Conservation (phyloP, 64 coral and sea anemone genomes). For the Anthopleura sola region DNA sequence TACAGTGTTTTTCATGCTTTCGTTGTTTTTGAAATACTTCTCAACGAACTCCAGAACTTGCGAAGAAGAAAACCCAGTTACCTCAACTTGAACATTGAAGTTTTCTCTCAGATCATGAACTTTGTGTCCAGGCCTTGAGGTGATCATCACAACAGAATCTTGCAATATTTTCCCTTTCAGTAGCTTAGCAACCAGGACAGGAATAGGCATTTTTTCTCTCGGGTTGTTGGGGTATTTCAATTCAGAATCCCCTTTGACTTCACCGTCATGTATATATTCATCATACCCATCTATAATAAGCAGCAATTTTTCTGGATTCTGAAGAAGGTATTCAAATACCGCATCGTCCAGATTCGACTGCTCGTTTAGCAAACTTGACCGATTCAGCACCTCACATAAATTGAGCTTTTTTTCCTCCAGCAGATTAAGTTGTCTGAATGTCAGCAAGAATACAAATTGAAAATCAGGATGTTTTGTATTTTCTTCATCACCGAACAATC, state of each 20-base stretch:
- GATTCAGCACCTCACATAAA: conserved; percentile 11
- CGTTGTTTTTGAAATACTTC: conserved; percentile 24
- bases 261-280: neutral
- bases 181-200: conserved; percentile 17
- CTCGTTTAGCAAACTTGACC: conserved; percentile 3
- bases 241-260: neutral
- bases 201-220: conserved; percentile 2
- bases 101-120: neutral
- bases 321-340: neutral
- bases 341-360: neutral
- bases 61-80: conserved; percentile 27
- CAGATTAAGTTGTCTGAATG: conserved; percentile 25
- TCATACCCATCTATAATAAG: conserved; percentile 38
- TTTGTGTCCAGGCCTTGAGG: conserved; percentile 10
- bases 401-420: neutral
- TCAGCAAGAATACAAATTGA: conserved; percentile 23
- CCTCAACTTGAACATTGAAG: conserved; percentile 13
- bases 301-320: conserved; percentile 18
- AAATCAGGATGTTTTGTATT: neutral
- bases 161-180: conserved; percentile 2
- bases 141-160: neutral
- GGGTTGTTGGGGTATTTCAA: conserved; percentile 1
- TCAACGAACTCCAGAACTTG: conserved; percentile 17
- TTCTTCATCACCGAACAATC: conserved; percentile 18
- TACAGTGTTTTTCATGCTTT: conserved; percentile 22